Percentiles rank a stretch among this genome's conserved stretches.
These are phyloP conservation scores for Andrena flavipes DNA, from an alignment of 2,888 invertebrate genomes.

Conservation along the genomic window DNA sequence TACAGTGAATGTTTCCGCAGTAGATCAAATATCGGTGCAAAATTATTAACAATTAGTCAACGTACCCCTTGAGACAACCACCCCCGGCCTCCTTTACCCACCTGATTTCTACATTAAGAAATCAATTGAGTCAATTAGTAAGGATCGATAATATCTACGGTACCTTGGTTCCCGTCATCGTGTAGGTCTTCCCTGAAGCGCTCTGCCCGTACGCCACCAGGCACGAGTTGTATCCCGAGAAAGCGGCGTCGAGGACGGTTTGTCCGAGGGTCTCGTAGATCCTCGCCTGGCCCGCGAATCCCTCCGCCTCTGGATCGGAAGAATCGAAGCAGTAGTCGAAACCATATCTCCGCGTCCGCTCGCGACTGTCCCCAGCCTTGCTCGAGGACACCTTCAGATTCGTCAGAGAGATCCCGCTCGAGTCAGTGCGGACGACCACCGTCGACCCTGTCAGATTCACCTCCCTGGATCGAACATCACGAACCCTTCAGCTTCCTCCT, in stretches of 20 bases:
- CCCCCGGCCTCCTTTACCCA: no score
- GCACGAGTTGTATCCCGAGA: constrained; percentile 89
- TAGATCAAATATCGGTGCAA: no score
- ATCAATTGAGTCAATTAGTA: not conserved
- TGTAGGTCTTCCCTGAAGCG: constrained; percentile 91
- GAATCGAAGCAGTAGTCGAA: constrained; percentile 89
- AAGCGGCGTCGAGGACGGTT: constrained; percentile 88
- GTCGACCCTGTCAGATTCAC: constrained; percentile 76
- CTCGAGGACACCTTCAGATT: constrained; percentile 87
- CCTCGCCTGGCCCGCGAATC: constrained; percentile 87
- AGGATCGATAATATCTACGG: no score
- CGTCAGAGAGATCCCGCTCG: constrained; percentile 75
- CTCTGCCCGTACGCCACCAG: constrained; percentile 92
- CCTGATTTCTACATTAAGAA: not conserved
- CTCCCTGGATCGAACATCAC: constrained; percentile 67
- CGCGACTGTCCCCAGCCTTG: constrained; percentile 89
- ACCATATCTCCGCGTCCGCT: constrained; percentile 87
- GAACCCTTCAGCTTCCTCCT: not conserved
- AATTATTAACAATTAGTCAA: no score
- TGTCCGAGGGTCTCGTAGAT: constrained; percentile 89
- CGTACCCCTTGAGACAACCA: no score
- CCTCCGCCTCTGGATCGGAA: constrained; percentile 85
- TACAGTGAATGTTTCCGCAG: no score
- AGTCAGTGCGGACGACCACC: constrained; percentile 75
- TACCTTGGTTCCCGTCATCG: constrained; percentile 89